These are phyloP conservation scores for Mungos mungo DNA, from an alignment of 2,113 vertebrate species.

Conservation along the genomic window DNA sequence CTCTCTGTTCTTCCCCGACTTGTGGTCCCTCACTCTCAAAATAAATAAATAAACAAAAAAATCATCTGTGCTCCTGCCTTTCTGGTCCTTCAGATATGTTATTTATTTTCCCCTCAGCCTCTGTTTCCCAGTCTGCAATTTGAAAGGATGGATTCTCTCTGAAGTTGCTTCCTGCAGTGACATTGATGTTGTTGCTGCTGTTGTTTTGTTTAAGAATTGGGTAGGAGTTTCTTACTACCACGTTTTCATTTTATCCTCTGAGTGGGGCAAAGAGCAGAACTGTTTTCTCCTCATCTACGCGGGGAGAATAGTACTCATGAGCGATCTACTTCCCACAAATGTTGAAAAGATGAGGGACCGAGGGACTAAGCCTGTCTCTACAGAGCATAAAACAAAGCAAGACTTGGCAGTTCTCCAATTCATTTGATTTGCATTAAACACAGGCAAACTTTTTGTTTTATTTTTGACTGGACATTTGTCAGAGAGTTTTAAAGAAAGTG, in stretches of 20 bases:
- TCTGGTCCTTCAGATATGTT: background rate
- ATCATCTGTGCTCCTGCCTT: background rate
- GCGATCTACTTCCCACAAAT: constrained; percentile 22
- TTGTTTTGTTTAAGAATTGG: background rate
- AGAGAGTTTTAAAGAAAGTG: background rate
- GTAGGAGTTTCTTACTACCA: background rate
- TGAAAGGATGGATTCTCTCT: background rate
- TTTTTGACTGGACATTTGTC: background rate
- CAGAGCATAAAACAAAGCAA: constrained; percentile 9
- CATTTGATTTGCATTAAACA: constrained; percentile 30
- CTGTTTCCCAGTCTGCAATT: background rate
- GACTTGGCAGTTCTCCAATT: constrained; percentile 19
- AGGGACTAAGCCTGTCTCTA: background rate
- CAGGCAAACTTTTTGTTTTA: background rate
- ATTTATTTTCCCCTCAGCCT: background rate
- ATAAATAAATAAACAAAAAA: no score
- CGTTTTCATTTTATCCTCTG: background rate
- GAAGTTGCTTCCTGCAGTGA: background rate
- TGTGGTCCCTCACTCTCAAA: no score
- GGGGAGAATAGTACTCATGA: background rate
- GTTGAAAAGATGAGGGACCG: constrained; percentile 27
- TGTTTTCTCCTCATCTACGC: background rate
- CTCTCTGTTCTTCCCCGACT: no score
- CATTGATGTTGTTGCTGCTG: background rate
- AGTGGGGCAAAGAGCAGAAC: background rate